Conservation (phyloP, 2,797 vertebrate genomes). For the Hapalemur alaotrensis region DNA sequence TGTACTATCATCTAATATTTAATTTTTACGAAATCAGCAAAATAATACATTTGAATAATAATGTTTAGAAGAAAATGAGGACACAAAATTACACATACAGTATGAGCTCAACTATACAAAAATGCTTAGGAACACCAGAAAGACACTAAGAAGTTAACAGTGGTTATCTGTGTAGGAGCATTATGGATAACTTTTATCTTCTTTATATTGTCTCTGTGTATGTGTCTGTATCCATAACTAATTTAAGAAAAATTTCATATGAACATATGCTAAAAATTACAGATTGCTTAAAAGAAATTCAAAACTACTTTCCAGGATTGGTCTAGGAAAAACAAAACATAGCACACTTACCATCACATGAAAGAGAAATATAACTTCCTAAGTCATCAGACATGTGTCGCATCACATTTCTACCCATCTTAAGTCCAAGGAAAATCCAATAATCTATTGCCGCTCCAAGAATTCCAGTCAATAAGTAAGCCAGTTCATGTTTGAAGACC, state of each 20-base stretch:
- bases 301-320: conserved; percentile 32
- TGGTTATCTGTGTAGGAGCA: not conserved
- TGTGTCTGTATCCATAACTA: not conserved
- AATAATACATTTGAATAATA: conserved; percentile 23
- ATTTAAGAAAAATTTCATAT: conserved; percentile 24
- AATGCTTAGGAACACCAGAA: conserved; percentile 30
- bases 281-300: conserved; percentile 16
- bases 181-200: not conserved
- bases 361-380: conserved; percentile 88
- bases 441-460: conserved; percentile 92
- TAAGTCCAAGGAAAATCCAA: conserved; percentile 92
- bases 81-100: not conserved
- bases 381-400: conserved; percentile 89
- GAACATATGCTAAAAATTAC: conserved; percentile 18
- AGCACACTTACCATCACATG: conserved; percentile 89
- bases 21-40: conserved; percentile 43
- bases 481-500: conserved; percentile 85
- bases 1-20: not conserved
- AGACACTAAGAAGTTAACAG: not conserved
- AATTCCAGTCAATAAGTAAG: conserved; percentile 87
- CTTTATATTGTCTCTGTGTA: not conserved
- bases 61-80: not conserved
- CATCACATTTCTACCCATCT: conserved; percentile 88
- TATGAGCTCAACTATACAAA: conserved; percentile 6
- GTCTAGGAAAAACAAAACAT: not conserved